Evolutionary conservation across 1,140 invertebrate genomes (phyloP).

Genomic region (Brachionus sp.): DNA sequence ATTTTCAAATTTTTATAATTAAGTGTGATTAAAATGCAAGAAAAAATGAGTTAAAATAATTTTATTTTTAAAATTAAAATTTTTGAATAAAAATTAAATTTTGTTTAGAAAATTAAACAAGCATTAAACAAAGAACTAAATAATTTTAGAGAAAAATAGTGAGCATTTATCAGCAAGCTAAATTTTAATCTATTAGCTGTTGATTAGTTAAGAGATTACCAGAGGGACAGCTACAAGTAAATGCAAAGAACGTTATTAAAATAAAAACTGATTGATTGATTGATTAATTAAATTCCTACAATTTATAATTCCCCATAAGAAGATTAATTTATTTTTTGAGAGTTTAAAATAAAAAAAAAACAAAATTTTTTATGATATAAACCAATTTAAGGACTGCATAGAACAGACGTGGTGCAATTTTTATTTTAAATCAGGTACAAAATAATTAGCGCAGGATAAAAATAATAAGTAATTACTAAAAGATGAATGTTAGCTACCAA

Average conservation of each 20-base stretch:
- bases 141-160: no score
- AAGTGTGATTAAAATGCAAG: no score
- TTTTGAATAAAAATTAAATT: no score
- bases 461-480: background rate
- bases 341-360: background rate
- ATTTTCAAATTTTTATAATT: background rate
- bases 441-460: background rate
- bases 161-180: background rate
- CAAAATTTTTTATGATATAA: background rate
- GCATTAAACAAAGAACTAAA: no score
- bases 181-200: background rate
- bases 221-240: background rate
- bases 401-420: background rate
- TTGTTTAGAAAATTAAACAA: no score
- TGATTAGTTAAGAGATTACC: background rate
- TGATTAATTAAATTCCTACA: background rate
- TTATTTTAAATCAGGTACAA: background rate
- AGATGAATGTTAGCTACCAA: background rate
- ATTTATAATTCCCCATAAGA: background rate
- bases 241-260: background rate
- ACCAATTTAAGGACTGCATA: background rate
- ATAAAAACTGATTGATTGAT: background rate
- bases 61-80: no score
- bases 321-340: background rate
- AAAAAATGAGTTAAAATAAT: no score